A percentile compares a stretch with the other conserved stretches of the same genome.
phyloP scores from a whole-genome alignment of 1,140 invertebrate genomes.

The Solenopsis invicta region DNA sequence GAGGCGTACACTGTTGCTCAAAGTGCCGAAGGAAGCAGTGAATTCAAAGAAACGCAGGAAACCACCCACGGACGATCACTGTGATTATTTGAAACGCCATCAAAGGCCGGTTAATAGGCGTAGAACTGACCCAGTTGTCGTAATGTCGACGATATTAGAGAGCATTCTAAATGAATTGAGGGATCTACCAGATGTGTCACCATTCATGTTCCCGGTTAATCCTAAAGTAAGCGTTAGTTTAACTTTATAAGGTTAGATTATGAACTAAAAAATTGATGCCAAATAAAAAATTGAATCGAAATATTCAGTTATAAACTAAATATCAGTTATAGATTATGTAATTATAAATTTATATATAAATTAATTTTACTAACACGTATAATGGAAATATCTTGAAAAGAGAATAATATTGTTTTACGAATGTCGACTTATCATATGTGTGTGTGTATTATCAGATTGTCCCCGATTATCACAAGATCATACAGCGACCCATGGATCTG shows the following conservation, averaged over 20 bases:
- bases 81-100: slow-evolving; percentile 97
- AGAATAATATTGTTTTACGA: slow-evolving; percentile 32
- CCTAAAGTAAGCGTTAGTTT: slow-evolving; percentile 90
- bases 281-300: slow-evolving; percentile 27
- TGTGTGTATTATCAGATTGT: slow-evolving; percentile 88
- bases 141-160: slow-evolving; percentile 97
- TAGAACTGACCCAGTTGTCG: slow-evolving; percentile 98
- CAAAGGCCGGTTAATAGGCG: slow-evolving; percentile 95
- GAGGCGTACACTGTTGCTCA: slow-evolving; percentile 92
- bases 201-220: slow-evolving; percentile 98
- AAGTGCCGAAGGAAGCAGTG: slow-evolving; percentile 93
- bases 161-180: slow-evolving; percentile 97
- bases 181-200: slow-evolving; percentile 96
- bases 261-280: not conserved
- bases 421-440: not conserved
- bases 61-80: slow-evolving; percentile 92
- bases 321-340: not conserved
- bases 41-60: slow-evolving; percentile 90
- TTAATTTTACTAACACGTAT: not conserved
- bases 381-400: slow-evolving; percentile 12
- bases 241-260: not conserved
- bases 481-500: slow-evolving; percentile 98
- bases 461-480: slow-evolving; percentile 97
- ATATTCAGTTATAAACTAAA: slow-evolving; percentile 12
- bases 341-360: not conserved